Evolutionary conservation across 2,888 invertebrate genomes (phyloP).

Genomic region (Crematogaster levior): DNA sequence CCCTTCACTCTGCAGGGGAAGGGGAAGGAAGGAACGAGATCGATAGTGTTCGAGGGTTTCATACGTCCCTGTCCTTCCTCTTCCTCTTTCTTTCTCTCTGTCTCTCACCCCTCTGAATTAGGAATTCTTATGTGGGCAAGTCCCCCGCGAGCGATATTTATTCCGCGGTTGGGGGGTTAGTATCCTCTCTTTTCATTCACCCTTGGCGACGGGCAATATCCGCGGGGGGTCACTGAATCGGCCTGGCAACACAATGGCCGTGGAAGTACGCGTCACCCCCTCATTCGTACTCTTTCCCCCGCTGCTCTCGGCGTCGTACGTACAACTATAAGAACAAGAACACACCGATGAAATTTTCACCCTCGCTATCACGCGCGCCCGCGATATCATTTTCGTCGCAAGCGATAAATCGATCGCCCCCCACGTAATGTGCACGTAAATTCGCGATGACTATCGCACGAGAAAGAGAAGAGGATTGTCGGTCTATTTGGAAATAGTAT

Average conservation of each 20-base stretch:
- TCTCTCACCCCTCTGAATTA: constrained; percentile 66
- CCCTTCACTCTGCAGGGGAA: not conserved
- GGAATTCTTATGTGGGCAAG: constrained; percentile 74
- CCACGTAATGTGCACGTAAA: constrained; percentile 4
- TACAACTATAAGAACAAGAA: constrained; percentile 39
- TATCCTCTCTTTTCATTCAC: constrained; percentile 61
- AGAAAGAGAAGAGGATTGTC: not conserved
- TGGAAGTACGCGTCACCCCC: constrained; percentile 33
- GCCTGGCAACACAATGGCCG: constrained; percentile 66
- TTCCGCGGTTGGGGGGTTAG: constrained; percentile 67
- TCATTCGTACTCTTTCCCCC: not conserved
- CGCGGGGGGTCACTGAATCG: constrained; percentile 74
- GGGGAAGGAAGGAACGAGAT: constrained; percentile 38
- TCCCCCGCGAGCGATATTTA: constrained; percentile 69
- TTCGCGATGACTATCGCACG: constrained; percentile 36
- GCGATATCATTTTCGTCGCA: constrained; percentile 63
- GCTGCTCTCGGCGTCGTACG: not conserved
- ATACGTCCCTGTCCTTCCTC: constrained; percentile 12
- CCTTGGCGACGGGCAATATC: constrained; percentile 63
- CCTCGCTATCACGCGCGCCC: constrained; percentile 38
- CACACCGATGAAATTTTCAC: constrained; percentile 66
- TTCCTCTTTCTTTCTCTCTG: not conserved
- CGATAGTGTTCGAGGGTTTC: constrained; percentile 73
- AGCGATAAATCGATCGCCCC: constrained; percentile 58
- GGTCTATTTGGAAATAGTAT: constrained; percentile 24